These are phyloP conservation scores for Hippopotamus amphibius DNA, from an alignment of 2,113 vertebrate genomes.

Conservation along the genomic window DNA sequence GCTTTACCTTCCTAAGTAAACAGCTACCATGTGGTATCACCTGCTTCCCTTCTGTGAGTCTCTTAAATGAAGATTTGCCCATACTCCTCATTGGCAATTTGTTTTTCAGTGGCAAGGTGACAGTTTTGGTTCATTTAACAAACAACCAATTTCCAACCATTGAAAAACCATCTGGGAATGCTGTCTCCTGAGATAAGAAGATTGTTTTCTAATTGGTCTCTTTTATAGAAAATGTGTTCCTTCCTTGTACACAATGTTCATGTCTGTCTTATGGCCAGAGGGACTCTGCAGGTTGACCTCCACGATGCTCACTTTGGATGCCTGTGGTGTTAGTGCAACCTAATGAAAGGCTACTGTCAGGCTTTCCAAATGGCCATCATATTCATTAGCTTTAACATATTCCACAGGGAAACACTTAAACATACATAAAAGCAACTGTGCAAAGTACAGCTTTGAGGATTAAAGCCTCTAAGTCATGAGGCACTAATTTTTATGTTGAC, in stretches of 20 bases:
- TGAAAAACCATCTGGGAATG: constrained; percentile 44
- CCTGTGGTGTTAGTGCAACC: neutral
- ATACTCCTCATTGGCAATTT: neutral
- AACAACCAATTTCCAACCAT: constrained; percentile 41
- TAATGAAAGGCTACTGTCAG: neutral
- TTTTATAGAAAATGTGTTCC: neutral
- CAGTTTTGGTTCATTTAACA: constrained; percentile 58
- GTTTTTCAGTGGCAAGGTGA: constrained; percentile 56
- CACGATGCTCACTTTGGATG: neutral
- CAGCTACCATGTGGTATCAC: neutral
- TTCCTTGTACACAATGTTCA: neutral
- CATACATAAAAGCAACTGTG: neutral
- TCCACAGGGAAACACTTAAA: neutral
- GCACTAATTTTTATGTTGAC: neutral
- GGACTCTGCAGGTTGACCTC: neutral
- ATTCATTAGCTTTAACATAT: neutral
- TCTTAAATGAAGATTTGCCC: neutral
- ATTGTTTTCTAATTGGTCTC: constrained; percentile 44
- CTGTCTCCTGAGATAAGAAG: constrained; percentile 12
- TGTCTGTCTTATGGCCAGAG: neutral
- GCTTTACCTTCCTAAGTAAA: neutral
- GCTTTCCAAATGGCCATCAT: neutral
- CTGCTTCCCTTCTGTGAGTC: neutral
- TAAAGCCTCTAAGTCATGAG: neutral
- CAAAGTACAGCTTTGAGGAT: neutral